phyloP scores from a whole-genome alignment of 2,888 invertebrate genomes.

The Myathropa florea region DNA sequence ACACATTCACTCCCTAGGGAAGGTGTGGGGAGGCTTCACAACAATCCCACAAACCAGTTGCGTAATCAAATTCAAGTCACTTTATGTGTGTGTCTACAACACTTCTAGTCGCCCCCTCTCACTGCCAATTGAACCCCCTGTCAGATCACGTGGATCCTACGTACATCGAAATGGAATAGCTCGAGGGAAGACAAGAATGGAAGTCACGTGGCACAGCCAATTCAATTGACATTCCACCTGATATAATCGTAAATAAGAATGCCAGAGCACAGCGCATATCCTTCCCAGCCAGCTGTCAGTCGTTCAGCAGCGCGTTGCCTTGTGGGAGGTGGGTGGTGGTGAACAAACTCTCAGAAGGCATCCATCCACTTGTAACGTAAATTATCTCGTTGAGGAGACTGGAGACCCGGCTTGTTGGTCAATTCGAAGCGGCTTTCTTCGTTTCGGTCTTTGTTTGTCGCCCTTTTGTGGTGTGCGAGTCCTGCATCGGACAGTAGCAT shows the following conservation, averaged over 20 bases:
- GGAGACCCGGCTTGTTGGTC: too few relatives aligned
- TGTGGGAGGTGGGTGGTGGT: not conserved
- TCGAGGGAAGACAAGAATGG: not conserved
- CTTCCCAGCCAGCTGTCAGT: not conserved
- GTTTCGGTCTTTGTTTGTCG: not conserved
- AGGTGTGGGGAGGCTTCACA: not conserved
- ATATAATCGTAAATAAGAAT: not conserved
- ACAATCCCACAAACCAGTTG: not conserved
- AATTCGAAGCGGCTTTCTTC: not conserved
- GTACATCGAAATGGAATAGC: not conserved
- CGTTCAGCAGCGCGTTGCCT: not conserved
- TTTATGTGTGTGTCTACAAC: not conserved
- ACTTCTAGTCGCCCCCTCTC: not conserved
- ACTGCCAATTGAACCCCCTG: not conserved
- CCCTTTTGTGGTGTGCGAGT: not conserved
- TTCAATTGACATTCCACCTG: not conserved
- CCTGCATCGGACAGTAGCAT: not conserved
- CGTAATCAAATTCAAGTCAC: not conserved
- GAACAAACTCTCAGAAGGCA: too few relatives aligned
- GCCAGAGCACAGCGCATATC: not conserved
- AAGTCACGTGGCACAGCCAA: not conserved
- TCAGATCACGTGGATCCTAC: not conserved
- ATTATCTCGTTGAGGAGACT: too few relatives aligned
- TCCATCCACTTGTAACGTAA: too few relatives aligned
- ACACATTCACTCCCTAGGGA: not conserved